Conservation (phyloP, 1,140 invertebrate species). For the Apis laboriosa region DNA sequence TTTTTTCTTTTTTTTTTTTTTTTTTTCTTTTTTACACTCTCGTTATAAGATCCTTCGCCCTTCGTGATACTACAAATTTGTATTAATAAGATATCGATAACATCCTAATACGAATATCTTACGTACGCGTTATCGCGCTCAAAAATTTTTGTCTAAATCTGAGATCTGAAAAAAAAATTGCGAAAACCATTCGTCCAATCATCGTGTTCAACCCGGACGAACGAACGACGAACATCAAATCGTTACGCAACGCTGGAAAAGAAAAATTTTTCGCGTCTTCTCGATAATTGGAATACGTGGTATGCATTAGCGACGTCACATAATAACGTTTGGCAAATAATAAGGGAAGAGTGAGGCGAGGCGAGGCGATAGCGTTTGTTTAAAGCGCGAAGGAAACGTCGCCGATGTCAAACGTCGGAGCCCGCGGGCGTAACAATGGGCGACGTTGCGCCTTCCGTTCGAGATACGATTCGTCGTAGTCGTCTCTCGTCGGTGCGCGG, state of each 20-base stretch:
- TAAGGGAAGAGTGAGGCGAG: not conserved
- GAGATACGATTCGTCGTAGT: constrained; percentile 74
- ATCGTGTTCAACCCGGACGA: too few species aligned
- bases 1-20: too few species aligned
- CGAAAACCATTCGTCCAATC: not conserved
- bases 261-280: too few species aligned
- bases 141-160: too few species aligned
- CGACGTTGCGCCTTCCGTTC: constrained; percentile 74
- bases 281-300: not conserved
- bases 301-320: not conserved
- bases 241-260: not conserved
- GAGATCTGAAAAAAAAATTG: not conserved
- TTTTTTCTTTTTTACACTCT: too few species aligned
- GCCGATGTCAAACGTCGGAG: constrained; percentile 74
- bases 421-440: constrained; percentile 73
- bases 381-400: constrained; percentile 78
- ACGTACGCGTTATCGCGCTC: too few species aligned
- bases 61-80: too few species aligned
- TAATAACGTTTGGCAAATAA: not conserved
- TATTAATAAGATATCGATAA: too few species aligned
- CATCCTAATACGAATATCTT: too few species aligned
- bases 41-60: too few species aligned
- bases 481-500: constrained; percentile 27
- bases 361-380: constrained; percentile 51
- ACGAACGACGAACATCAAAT: too few species aligned